Conservation (phyloP, 64 coral and sea anemone genomes). For the Anthopleura sola region DNA sequence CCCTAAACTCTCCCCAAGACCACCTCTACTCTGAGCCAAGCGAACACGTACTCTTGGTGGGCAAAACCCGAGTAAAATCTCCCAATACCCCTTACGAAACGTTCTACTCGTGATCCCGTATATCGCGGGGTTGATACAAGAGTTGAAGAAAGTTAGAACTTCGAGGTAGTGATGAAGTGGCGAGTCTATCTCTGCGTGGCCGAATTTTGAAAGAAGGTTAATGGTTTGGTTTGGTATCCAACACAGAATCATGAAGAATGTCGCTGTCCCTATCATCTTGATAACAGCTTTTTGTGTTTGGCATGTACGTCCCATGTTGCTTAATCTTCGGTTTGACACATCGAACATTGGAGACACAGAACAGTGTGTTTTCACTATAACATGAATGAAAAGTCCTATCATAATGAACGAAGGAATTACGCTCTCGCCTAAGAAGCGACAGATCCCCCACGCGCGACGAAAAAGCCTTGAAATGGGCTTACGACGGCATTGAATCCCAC, state of each 20-base stretch:
- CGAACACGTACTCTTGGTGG: neutral
- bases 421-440: slow-evolving; percentile 16
- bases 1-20: slow-evolving; percentile 2
- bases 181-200: neutral
- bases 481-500: neutral
- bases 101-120: slow-evolving; percentile 53
- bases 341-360: neutral
- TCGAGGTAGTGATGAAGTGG: slow-evolving; percentile 9
- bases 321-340: neutral
- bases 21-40: neutral
- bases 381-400: slow-evolving; percentile 40
- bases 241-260: slow-evolving; percentile 35
- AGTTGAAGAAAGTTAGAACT: slow-evolving; percentile 31
- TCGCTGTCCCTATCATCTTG: slow-evolving; percentile 47
- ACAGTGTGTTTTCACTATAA: slow-evolving; percentile 20
- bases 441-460: neutral
- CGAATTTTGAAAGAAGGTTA: slow-evolving; percentile 18
- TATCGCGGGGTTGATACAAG: slow-evolving; percentile 42
- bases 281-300: neutral
- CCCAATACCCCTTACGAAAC: slow-evolving; percentile 50
- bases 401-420: slow-evolving; percentile 38
- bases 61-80: slow-evolving; percentile 45
- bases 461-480: neutral
- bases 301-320: neutral
- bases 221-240: slow-evolving; percentile 50